These are phyloP conservation scores for Lepilemur septentrionalis DNA, from an alignment of 2,797 vertebrate species.

Conservation along the genomic window DNA sequence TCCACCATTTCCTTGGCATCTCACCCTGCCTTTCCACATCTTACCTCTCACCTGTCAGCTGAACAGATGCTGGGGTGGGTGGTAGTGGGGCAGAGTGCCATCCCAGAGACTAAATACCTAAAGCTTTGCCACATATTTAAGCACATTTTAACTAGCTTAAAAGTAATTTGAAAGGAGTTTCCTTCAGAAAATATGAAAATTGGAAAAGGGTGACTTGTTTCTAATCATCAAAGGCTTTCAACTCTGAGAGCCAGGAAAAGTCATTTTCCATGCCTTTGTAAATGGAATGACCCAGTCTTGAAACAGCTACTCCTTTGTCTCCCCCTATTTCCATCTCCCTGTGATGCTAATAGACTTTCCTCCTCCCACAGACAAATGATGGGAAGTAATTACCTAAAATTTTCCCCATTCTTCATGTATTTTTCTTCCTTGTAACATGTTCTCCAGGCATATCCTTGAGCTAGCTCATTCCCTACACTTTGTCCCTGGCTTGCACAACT, in stretches of 20 bases:
- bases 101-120: not conserved
- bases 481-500: not conserved
- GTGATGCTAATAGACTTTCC: not conserved
- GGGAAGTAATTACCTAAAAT: not conserved
- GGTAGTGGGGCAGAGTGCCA: not conserved
- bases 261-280: not conserved
- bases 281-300: not conserved
- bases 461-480: not conserved
- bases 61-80: not conserved
- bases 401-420: not conserved
- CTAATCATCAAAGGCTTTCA: slow-evolving; percentile 31
- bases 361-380: not conserved
- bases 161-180: not conserved
- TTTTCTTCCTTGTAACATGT: not conserved
- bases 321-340: not conserved
- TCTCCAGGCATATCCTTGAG: not conserved
- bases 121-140: not conserved
- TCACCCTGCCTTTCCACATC: not conserved
- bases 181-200: slow-evolving; percentile 19
- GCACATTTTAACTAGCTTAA: not conserved
- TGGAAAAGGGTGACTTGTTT: not conserved
- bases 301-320: not conserved
- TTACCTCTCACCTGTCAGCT: not conserved
- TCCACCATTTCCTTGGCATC: not conserved
- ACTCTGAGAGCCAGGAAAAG: not conserved